phyloP scores from a whole-genome alignment of 2,888 invertebrate genomes.

The Dolomedes plantarius region DNA sequence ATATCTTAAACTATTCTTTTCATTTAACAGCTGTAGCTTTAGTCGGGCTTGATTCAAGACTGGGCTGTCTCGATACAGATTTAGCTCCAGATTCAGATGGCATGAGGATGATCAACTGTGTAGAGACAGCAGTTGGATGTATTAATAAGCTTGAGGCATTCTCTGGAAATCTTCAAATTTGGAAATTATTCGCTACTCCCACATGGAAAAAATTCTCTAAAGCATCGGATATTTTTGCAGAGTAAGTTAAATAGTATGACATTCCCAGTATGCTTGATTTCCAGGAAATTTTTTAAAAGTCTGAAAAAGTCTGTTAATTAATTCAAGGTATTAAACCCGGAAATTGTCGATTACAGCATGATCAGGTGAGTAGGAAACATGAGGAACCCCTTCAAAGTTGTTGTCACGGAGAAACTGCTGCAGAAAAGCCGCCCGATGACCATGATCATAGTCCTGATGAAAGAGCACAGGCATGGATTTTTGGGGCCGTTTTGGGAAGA shows the following conservation, averaged over 20 bases:
- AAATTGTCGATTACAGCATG: constrained; percentile 76
- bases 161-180: constrained; percentile 74
- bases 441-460: constrained; percentile 71
- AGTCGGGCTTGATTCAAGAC: constrained; percentile 89
- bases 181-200: constrained; percentile 76
- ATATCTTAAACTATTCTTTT: not conserved
- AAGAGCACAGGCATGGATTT: too few relatives aligned
- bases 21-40: constrained; percentile 83
- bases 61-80: constrained; percentile 86
- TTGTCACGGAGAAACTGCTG: not conserved
- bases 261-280: too few relatives aligned
- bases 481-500: too few relatives aligned
- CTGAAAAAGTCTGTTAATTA: too few relatives aligned
- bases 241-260: constrained; percentile 76
- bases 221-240: constrained; percentile 77
- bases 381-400: not conserved
- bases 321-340: too few relatives aligned
- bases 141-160: constrained; percentile 75
- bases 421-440: not conserved
- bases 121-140: constrained; percentile 74
- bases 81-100: constrained; percentile 85
- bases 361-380: not conserved
- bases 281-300: too few relatives aligned
- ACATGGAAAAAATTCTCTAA: constrained; percentile 76
- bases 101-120: constrained; percentile 87